Conservation (phyloP, 2,888 invertebrate species). For the Perizoma flavofasciatum region DNA sequence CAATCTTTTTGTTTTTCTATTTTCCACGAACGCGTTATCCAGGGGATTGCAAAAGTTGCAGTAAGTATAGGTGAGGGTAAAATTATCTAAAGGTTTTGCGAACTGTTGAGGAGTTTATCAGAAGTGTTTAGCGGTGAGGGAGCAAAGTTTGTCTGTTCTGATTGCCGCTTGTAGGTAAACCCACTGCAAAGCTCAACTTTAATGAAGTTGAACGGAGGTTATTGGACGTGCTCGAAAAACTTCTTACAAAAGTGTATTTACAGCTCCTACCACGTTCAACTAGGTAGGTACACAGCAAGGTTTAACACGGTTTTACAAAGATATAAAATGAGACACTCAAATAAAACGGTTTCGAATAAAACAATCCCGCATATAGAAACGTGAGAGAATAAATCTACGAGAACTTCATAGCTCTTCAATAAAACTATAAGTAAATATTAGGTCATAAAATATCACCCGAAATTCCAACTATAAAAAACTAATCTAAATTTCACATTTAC, state of each 20-base stretch:
- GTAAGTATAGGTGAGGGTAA: constrained; percentile 20
- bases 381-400: constrained; percentile 9
- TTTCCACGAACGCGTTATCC: constrained; percentile 33
- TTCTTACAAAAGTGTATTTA: constrained; percentile 3
- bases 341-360: constrained; percentile 11
- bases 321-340: constrained; percentile 9
- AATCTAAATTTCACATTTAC: constrained; percentile 51
- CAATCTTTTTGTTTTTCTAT: constrained; percentile 42
- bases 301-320: constrained; percentile 6
- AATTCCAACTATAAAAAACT: constrained; percentile 35
- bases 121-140: constrained; percentile 28
- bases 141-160: constrained; percentile 40
- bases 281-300: constrained; percentile 28
- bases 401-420: constrained; percentile 16
- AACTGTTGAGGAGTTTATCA: constrained; percentile 28
- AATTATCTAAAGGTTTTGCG: constrained; percentile 19
- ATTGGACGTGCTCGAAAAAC: constrained; percentile 35
- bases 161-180: constrained; percentile 40
- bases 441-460: constrained; percentile 34
- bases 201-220: constrained; percentile 48
- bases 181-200: constrained; percentile 44
- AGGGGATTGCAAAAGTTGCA: constrained; percentile 32
- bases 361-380: constrained; percentile 1
- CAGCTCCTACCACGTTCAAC: neutral
- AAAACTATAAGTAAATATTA: constrained; percentile 24